Conservation (phyloP, 2,113 vertebrate genomes). For the Tachysurus fulvidraco region DNA sequence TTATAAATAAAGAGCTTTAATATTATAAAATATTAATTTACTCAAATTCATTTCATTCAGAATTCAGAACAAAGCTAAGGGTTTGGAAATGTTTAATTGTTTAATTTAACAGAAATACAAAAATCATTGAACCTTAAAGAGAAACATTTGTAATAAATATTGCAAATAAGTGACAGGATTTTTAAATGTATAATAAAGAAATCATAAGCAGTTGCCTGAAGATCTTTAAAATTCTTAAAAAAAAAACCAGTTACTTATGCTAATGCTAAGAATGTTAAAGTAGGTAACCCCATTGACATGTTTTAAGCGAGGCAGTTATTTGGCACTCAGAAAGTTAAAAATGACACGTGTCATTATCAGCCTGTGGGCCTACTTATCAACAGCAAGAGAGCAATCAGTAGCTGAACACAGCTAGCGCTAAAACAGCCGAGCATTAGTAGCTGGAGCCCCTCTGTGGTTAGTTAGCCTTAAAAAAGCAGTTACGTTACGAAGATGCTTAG, state of each 20-base stretch:
- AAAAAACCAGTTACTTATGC: slow-evolving; percentile 4
- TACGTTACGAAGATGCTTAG: slow-evolving; percentile 51
- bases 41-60: neutral
- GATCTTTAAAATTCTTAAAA: neutral
- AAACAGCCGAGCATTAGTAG: slow-evolving; percentile 53
- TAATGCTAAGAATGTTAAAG: slow-evolving; percentile 25
- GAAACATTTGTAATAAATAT: neutral
- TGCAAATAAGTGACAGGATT: neutral
- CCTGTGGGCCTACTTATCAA: slow-evolving; percentile 48
- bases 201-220: neutral
- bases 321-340: slow-evolving; percentile 23
- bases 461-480: slow-evolving; percentile 46
- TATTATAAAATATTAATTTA: neutral
- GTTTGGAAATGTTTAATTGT: neutral
- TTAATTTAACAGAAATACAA: neutral
- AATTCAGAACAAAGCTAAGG: neutral
- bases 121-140: neutral
- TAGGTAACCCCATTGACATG: slow-evolving; percentile 12
- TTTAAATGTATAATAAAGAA: neutral
- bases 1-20: neutral
- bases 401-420: slow-evolving; percentile 42
- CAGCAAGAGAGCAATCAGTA: slow-evolving; percentile 42
- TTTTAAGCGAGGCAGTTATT: slow-evolving; percentile 30
- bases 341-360: neutral
- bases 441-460: slow-evolving; percentile 42